These are phyloP conservation scores for Enteromius afrohamiltoni DNA, from an alignment of 2,797 vertebrate species.

Conservation along the genomic window DNA sequence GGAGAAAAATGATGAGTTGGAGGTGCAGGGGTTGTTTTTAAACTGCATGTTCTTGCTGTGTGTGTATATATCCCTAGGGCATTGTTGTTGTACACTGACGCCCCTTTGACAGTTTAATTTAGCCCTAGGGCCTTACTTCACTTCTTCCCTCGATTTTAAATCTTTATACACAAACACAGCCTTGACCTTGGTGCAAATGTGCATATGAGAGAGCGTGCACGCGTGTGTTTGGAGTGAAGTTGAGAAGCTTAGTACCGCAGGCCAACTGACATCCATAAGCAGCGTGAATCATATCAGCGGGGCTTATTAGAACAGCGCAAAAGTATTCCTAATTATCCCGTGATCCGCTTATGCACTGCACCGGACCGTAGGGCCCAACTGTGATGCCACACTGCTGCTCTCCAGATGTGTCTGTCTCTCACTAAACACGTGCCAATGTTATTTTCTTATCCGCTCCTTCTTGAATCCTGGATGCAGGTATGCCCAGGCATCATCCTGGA, in stretches of 20 bases:
- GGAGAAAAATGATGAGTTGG: neutral
- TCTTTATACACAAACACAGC: slow-evolving; percentile 15
- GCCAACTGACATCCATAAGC: slow-evolving; percentile 78
- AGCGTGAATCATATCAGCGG: slow-evolving; percentile 85
- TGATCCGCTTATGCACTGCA: slow-evolving; percentile 65
- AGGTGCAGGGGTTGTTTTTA: neutral
- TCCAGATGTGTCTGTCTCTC: slow-evolving; percentile 22
- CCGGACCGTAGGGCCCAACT: slow-evolving; percentile 20
- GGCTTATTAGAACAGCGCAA: slow-evolving; percentile 80
- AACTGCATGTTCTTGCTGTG: neutral
- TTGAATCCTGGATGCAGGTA: slow-evolving; percentile 77
- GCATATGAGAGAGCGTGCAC: neutral
- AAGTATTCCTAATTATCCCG: slow-evolving; percentile 80
- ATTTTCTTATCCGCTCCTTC: slow-evolving; percentile 2
- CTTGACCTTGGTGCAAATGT: slow-evolving; percentile 26
- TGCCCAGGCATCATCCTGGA: slow-evolving; percentile 92
- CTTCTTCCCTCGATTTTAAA: slow-evolving; percentile 14
- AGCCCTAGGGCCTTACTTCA: neutral
- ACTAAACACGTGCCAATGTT: neutral
- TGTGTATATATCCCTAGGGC: slow-evolving; percentile 7
- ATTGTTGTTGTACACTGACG: neutral
- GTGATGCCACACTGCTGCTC: slow-evolving; percentile 27
- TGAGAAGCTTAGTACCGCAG: slow-evolving; percentile 54
- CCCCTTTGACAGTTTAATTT: slow-evolving; percentile 27
- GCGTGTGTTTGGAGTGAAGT: slow-evolving; percentile 25